These are phyloP conservation scores for Lycopodina hypogea DNA, from an alignment of 37 sponge, comb jelly and placozoan genomes.

Conservation along the genomic window DNA sequence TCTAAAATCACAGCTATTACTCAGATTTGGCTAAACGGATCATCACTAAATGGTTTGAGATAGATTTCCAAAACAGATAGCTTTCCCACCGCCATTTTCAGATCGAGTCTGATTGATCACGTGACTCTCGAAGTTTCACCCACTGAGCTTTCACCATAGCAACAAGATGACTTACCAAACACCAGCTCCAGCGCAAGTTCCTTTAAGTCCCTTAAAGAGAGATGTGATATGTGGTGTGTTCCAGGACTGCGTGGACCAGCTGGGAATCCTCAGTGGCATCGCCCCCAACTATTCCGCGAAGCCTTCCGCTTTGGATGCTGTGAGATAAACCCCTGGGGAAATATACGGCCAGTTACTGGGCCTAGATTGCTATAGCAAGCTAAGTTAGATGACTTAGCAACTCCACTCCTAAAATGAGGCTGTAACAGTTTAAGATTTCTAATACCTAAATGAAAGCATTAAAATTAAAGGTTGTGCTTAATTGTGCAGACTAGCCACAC, in stretches of 20 bases:
- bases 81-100: not conserved
- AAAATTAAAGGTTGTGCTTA: no score
- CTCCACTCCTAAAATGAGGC: no score
- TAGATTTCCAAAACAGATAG: not conserved
- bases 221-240: constrained; percentile 63
- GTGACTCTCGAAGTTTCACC: constrained; percentile 11
- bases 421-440: no score
- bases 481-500: no score
- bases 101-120: not conserved
- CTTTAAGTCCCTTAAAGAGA: constrained; percentile 19
- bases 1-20: not conserved
- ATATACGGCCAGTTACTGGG: no score
- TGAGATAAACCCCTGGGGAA: no score
- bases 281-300: constrained; percentile 46
- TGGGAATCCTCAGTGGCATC: constrained; percentile 78
- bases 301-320: constrained; percentile 60
- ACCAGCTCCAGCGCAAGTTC: not conserved
- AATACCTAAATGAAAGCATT: no score
- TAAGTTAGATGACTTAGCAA: no score
- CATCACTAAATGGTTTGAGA: constrained; percentile 12
- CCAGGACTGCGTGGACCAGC: constrained; percentile 82
- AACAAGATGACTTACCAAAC: not conserved
- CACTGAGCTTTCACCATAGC: not conserved
- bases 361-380: no score
- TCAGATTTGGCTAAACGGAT: constrained; percentile 30